phyloP scores from a whole-genome alignment of 2,113 vertebrate genomes.

The Cettia cetti region DNA sequence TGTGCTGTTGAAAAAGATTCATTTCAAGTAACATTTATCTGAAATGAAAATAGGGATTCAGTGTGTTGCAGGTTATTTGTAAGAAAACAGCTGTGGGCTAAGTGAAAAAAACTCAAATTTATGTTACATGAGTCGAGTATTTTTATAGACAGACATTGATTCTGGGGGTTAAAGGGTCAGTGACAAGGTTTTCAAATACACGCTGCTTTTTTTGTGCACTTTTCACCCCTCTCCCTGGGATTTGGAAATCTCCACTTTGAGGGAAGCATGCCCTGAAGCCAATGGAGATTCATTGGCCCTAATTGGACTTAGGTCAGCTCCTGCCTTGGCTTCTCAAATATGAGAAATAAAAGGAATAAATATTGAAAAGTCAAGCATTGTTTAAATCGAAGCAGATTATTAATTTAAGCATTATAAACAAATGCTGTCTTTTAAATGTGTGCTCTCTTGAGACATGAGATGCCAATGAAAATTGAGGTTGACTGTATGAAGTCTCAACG shows the following conservation, averaged over 20 bases:
- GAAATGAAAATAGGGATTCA: neutral
- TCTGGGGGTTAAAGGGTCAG: neutral
- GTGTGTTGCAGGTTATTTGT: neutral
- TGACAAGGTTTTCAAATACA: neutral
- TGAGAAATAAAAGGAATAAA: neutral
- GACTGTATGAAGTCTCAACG: neutral
- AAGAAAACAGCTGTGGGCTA: neutral
- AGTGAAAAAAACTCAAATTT: neutral
- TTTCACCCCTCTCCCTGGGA: neutral
- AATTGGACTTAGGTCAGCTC: neutral
- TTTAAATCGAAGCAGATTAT: neutral
- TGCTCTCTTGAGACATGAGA: neutral
- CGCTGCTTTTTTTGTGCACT: neutral
- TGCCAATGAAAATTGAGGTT: neutral
- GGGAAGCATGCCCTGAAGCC: neutral
- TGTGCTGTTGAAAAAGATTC: neutral
- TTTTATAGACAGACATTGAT: neutral
- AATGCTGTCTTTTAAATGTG: neutral
- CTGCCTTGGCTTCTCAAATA: neutral
- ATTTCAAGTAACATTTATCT: neutral
- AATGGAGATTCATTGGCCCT: neutral
- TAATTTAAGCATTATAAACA: neutral
- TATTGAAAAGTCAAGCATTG: neutral
- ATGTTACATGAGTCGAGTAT: neutral
- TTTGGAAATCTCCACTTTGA: neutral